Evolutionary conservation across 2,888 invertebrate genomes (phyloP).

Genomic region (Oithona nana): DNA sequence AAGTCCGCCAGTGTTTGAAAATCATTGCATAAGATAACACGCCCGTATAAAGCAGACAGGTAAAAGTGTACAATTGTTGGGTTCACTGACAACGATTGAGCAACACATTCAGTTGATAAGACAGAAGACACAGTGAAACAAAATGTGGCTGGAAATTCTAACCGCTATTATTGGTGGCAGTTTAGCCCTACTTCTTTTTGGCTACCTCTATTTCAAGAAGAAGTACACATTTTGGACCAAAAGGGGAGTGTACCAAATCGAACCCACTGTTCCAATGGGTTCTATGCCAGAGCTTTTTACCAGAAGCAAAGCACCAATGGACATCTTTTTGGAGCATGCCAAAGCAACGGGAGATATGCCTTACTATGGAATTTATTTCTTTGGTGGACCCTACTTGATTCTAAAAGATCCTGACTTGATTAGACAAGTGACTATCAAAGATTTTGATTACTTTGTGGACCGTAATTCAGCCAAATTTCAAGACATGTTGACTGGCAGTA

Average conservation of each 20-base stretch:
- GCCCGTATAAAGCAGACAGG: too few species aligned
- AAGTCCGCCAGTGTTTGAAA: too few species aligned
- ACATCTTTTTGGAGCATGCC: not conserved
- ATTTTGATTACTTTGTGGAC: conserved; percentile 15
- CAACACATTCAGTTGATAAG: too few species aligned
- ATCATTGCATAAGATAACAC: too few species aligned
- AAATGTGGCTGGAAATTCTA: too few species aligned
- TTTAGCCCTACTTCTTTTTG: too few species aligned
- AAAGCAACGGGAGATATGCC: not conserved
- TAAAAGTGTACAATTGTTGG: too few species aligned
- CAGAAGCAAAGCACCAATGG: not conserved
- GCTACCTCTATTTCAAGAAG: not conserved
- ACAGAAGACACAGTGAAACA: too few species aligned
- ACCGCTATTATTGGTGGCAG: too few species aligned
- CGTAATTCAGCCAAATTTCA: not conserved
- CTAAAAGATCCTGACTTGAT: not conserved
- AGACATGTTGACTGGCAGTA: not conserved
- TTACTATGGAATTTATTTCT: not conserved
- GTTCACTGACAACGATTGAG: too few species aligned
- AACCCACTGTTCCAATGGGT: not conserved
- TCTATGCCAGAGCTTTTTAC: not conserved
- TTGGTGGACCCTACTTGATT: not conserved
- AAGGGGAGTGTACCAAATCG: not conserved
- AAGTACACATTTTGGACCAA: not conserved
- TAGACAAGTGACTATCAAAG: not conserved